Evolutionary conservation across 2,113 vertebrate species (phyloP), one percentile per base, ranked within the genome.

Genomic region (Butorides virescens): DNA sequence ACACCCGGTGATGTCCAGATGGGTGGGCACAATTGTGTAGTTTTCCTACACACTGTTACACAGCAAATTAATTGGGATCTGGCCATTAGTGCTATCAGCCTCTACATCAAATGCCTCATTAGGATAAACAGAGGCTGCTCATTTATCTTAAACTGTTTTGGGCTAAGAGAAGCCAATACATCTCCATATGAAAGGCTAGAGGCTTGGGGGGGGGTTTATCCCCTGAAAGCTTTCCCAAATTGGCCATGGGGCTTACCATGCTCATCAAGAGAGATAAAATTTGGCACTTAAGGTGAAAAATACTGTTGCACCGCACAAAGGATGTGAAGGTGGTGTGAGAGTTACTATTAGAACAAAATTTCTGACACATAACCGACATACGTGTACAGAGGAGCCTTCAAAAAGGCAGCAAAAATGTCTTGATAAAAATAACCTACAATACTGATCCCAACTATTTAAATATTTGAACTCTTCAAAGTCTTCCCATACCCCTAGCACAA

Each of bases 331-430:
- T 9, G 10, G 32, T 20, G 30, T 56, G 32, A 63, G 36, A 88
- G 86, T 53, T 36, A 6, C 50, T 47, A 16, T 7, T 18, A 36
- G 55, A 13, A 39, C 10, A 36, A 55, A 13, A 67, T 37, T 74
- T 63, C 50, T 46, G 50, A n/a, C 32, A 53, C 11, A 26, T 3
- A 84, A 63, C 13, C 2, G 1, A 34, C 0, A 1, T 1, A 29
- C 19, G 66, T 13, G 13, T 30, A 50, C 29, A n/a, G 42, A 84
- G 30, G 13, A 73, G 26, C 42, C 47, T 84, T 62, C 44, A 23
- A 47, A 80, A 72, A 78, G 6, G 27, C 42, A 84, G 68, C 12
- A 56, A 15, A 50, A 53, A 25, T 2, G 22, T 42, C 56, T 16
- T 26, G 15, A 79, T 44, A 13, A 61, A 89, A 66, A 65, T 15